phyloP scores from a whole-genome alignment of 2,888 invertebrate genomes.

The Tetrapedia diversipes region DNA sequence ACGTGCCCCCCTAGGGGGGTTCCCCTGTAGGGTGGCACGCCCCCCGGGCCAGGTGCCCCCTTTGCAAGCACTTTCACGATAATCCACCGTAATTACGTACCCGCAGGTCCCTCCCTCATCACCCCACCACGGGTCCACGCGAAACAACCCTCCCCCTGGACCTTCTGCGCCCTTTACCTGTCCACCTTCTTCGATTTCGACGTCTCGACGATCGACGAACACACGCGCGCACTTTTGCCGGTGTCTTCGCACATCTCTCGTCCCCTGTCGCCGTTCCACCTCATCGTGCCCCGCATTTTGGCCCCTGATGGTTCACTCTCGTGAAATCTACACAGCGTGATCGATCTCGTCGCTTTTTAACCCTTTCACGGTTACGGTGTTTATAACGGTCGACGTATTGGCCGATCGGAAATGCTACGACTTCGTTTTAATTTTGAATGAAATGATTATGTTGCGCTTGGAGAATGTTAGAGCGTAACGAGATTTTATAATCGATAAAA shows the following conservation, averaged over 20 bases:
- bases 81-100: constrained; percentile 79
- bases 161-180: constrained; percentile 40
- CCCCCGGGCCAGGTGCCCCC: constrained; percentile 82
- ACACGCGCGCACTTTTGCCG: constrained; percentile 38
- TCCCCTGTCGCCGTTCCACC: neutral
- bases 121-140: constrained; percentile 41
- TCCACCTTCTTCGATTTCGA: constrained; percentile 41
- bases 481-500: too few relatives aligned
- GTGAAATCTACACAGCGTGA: too few relatives aligned
- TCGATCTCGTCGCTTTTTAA: too few relatives aligned
- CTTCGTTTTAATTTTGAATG: too few relatives aligned
- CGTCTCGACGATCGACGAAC: constrained; percentile 25
- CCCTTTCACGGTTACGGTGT: too few relatives aligned
- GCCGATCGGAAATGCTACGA: too few relatives aligned
- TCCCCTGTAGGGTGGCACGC: constrained; percentile 81
- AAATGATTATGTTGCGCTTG: too few relatives aligned
- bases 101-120: constrained; percentile 66
- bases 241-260: constrained; percentile 39
- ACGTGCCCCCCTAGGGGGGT: constrained; percentile 72
- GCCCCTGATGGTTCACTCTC: constrained; percentile 12
- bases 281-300: constrained; percentile 28
- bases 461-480: too few relatives aligned
- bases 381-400: too few relatives aligned
- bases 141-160: constrained; percentile 5
- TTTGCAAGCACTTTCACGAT: constrained; percentile 73